These are phyloP conservation scores for Sinocyclocheilus rhinocerous DNA, from an alignment of 2,113 vertebrate genomes.

Conservation along the genomic window DNA sequence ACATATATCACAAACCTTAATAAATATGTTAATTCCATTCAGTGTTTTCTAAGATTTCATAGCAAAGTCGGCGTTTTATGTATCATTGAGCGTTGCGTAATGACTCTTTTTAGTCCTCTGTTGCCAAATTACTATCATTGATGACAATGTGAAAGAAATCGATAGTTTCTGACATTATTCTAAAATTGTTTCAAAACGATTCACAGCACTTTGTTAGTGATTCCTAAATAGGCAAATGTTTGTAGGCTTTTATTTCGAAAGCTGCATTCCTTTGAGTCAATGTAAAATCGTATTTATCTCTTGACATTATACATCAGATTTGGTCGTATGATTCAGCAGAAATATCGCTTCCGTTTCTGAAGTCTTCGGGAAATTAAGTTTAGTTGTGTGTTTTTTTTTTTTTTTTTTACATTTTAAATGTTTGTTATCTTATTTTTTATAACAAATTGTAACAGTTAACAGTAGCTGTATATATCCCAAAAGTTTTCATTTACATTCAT, in stretches of 20 bases:
- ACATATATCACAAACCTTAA: conserved; percentile 33
- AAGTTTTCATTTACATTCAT: conserved; percentile 23
- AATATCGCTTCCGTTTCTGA: neutral
- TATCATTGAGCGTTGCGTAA: neutral
- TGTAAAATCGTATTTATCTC: neutral
- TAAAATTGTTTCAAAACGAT: neutral
- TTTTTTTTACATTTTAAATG: neutral
- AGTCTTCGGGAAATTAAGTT: neutral
- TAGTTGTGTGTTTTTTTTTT: too few species aligned
- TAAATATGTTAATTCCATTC: conserved; percentile 39
- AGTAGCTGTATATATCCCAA: neutral
- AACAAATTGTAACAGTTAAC: too few species aligned
- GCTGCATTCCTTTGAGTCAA: neutral
- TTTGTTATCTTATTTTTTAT: neutral
- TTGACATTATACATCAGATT: neutral
- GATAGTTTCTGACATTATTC: neutral
- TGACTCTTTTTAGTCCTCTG: neutral
- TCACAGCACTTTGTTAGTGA: neutral
- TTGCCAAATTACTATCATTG: neutral
- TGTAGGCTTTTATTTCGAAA: neutral
- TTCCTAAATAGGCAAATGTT: neutral
- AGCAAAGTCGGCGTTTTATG: neutral
- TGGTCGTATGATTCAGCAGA: neutral
- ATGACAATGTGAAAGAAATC: neutral
- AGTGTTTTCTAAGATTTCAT: neutral